These are phyloP conservation scores for Phenganax subtilis DNA, from an alignment of 92 coral and sea anemone species.

Conservation along the genomic window DNA sequence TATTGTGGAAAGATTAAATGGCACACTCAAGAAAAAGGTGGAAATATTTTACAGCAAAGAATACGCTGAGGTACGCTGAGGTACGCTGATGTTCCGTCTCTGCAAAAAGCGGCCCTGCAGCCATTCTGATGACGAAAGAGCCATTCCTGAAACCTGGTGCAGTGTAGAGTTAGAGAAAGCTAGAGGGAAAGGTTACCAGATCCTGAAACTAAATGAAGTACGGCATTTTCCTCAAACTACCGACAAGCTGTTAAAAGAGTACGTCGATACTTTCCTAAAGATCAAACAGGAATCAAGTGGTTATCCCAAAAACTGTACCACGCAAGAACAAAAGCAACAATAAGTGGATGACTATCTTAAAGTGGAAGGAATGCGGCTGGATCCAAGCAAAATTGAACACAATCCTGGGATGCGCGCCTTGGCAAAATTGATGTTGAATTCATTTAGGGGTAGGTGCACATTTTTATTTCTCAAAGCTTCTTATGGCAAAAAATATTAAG, in stretches of 20 bases:
- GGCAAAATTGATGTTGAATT: not conserved
- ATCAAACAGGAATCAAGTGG: not conserved
- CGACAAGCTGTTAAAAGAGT: not conserved
- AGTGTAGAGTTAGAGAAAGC: constrained; percentile 5
- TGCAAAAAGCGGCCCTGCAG: not conserved
- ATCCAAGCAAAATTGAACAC: not conserved
- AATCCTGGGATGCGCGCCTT: not conserved
- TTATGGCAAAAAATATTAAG: too few relatives aligned
- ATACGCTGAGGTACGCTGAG: too few relatives aligned
- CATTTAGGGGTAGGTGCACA: not conserved
- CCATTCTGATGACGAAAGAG: constrained; percentile 10
- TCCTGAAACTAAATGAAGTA: constrained; percentile 8
- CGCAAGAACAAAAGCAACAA: too few relatives aligned
- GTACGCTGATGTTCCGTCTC: not conserved
- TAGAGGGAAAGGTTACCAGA: not conserved
- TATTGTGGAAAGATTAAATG: too few relatives aligned
- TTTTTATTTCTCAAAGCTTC: too few relatives aligned
- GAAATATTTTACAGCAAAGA: too few relatives aligned
- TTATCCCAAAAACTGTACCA: not conserved
- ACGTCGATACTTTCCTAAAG: not conserved
- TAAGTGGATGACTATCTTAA: not conserved
- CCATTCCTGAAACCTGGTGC: constrained; percentile 14
- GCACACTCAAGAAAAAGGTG: too few relatives aligned
- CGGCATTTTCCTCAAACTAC: constrained; percentile 22
- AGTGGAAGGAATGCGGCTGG: not conserved